phyloP scores from a whole-genome alignment of 2,888 invertebrate species.

The Helicoverpa assulta region DNA sequence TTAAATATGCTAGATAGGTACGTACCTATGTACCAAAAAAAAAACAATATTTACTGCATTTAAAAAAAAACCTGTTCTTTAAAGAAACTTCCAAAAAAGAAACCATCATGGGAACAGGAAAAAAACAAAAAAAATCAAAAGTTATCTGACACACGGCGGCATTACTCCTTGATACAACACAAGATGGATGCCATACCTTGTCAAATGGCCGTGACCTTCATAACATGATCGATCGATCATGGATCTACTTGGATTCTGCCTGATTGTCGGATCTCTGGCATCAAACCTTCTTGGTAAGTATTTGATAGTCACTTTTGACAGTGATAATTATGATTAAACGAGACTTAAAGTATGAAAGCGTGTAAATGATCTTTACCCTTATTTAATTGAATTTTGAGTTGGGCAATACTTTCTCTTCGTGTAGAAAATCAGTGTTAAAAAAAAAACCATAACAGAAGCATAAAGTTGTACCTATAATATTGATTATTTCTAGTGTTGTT shows the following conservation, averaged over 20 bases:
- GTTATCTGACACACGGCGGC: slow-evolving; percentile 39
- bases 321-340: neutral
- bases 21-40: no score
- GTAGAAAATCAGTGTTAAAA: neutral
- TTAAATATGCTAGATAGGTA: no score
- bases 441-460: no score
- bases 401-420: neutral
- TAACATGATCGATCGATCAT: slow-evolving; percentile 60
- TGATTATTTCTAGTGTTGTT: no score
- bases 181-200: slow-evolving; percentile 55
- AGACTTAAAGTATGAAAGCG: neutral
- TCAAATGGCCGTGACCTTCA: slow-evolving; percentile 64
- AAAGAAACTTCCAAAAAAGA: slow-evolving; percentile 4
- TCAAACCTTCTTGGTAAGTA: slow-evolving; percentile 4
- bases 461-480: no score
- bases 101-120: slow-evolving; percentile 6
- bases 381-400: neutral
- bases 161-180: slow-evolving; percentile 35
- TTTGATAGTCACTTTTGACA: neutral
- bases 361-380: neutral
- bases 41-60: neutral
- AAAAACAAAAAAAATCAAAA: slow-evolving; percentile 13
- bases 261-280: neutral
- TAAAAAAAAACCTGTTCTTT: neutral
- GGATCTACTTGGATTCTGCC: slow-evolving; percentile 11